Percentiles rank a stretch among this genome's conserved stretches.
phyloP scores from a whole-genome alignment of 2,797 vertebrate species.

The Coluber constrictor region DNA sequence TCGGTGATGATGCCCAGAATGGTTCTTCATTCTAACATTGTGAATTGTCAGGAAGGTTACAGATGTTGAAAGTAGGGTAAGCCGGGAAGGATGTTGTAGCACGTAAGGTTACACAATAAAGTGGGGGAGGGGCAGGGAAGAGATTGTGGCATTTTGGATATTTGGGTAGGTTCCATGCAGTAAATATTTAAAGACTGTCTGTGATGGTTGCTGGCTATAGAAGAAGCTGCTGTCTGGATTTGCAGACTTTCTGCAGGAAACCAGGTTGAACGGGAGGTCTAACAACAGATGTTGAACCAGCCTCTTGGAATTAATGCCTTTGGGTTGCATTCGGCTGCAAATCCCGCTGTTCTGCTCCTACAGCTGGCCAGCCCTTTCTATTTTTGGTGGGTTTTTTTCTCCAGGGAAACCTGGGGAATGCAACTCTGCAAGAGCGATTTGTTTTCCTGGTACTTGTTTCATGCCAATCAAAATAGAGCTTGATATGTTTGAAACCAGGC shows the following conservation, averaged over 20 bases:
- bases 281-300: neutral
- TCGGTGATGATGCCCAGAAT: too few species aligned
- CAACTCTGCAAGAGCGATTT: neutral
- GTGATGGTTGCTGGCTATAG: neutral
- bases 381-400: neutral
- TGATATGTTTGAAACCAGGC: neutral
- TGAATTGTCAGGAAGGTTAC: neutral
- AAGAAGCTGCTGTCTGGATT: neutral
- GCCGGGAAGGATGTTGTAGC: neutral
- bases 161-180: neutral
- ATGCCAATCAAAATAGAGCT: neutral
- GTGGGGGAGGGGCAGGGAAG: neutral
- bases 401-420: neutral
- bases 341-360: neutral
- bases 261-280: neutral
- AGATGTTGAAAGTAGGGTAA: neutral
- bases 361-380: neutral
- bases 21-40: neutral
- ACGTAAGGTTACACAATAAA: neutral
- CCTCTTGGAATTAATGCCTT: neutral
- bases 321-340: neutral
- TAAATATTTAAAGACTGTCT: too few species aligned
- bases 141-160: neutral
- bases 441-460: neutral
- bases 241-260: neutral